Conservation (phyloP, 2,888 invertebrate genomes). For the Ornithoptera priamus region DNA sequence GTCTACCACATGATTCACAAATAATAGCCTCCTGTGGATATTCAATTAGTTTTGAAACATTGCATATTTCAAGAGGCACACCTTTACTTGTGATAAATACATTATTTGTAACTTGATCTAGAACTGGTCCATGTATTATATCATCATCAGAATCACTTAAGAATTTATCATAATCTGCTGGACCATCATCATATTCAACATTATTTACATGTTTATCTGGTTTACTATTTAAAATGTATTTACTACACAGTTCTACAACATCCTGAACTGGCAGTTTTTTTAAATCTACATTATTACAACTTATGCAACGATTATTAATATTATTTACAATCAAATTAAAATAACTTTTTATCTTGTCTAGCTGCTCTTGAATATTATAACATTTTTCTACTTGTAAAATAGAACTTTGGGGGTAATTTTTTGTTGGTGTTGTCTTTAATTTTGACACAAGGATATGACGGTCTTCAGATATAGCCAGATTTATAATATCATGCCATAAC, state of each 20-base stretch:
- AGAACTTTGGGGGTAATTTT: slow-evolving; percentile 73
- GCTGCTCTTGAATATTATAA: slow-evolving; percentile 78
- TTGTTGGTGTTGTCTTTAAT: slow-evolving; percentile 75
- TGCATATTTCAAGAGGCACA: slow-evolving; percentile 76
- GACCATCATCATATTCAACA: slow-evolving; percentile 53
- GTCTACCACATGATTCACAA: slow-evolving; percentile 87
- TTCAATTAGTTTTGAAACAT: slow-evolving; percentile 66
- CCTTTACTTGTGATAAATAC: slow-evolving; percentile 76
- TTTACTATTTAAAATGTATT: slow-evolving; percentile 41
- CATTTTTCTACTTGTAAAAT: slow-evolving; percentile 80
- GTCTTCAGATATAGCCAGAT: slow-evolving; percentile 63
- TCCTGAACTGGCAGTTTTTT: slow-evolving; percentile 50
- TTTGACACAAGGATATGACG: slow-evolving; percentile 57
- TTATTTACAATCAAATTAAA: slow-evolving; percentile 83
- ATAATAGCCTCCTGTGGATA: slow-evolving; percentile 81
- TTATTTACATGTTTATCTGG: slow-evolving; percentile 39
- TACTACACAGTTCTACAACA: slow-evolving; percentile 52
- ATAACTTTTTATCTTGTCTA: slow-evolving; percentile 82
- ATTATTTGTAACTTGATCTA: slow-evolving; percentile 33
- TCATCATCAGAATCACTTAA: slow-evolving; percentile 68
- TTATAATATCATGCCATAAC: slow-evolving; percentile 67
- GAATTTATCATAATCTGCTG: slow-evolving; percentile 56
- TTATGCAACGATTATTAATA: slow-evolving; percentile 86
- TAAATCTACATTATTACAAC: slow-evolving; percentile 70
- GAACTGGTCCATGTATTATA: slow-evolving; percentile 41